Evolutionary conservation across 2,888 invertebrate genomes (phyloP), one percentile per base, ranked within the genome.

Genomic region (Omphaloscelis lunosa): DNA sequence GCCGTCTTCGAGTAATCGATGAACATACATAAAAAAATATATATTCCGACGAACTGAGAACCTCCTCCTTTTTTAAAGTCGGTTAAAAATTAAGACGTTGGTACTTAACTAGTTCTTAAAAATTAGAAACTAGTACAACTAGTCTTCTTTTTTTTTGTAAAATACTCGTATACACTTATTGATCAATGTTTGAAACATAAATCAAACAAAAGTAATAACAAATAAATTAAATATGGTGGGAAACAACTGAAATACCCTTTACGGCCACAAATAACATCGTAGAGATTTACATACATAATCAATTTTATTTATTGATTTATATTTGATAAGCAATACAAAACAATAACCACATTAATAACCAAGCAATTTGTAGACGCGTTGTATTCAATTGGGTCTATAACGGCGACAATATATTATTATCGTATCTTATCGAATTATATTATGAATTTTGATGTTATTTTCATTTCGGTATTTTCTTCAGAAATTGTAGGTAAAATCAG

Each of bases 251-350:
- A 70, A 70, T 62, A 66, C 48, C 27, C 20, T 75, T 65, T 58
- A 56, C 53, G 29, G 51, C 11, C 48, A 53, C 53, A 58, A 58
- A 76, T 53, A 56, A 59, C 23, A 68, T 63, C 15, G 41, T n/a
- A 56, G 29, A 65, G 15, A 82, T 68, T 65, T 72, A 70, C 63
- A 81, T 72, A 58, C 20, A 62, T 66, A 69, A 58, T 70, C 34
- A 58, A 62, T 72, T 82, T 69, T 6, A 67, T 58, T 70, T 9
- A 71, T 81, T 66, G 29, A 65, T 82, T 69, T 62, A 53, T 48
- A 63, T 68, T 63, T 56, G 27, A 72, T 69, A 82, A 48, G n/a
- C 39, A 39, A 34, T 20, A 17, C 48, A 29, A 69, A 79, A 73
- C 27, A 71, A 62, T 48, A 70, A 71, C 48, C 56, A 48, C n/a